Evolutionary conservation across 2,888 invertebrate genomes (phyloP), one percentile per base, ranked within the genome.

Genomic region (Drosophila picticornis): DNA sequence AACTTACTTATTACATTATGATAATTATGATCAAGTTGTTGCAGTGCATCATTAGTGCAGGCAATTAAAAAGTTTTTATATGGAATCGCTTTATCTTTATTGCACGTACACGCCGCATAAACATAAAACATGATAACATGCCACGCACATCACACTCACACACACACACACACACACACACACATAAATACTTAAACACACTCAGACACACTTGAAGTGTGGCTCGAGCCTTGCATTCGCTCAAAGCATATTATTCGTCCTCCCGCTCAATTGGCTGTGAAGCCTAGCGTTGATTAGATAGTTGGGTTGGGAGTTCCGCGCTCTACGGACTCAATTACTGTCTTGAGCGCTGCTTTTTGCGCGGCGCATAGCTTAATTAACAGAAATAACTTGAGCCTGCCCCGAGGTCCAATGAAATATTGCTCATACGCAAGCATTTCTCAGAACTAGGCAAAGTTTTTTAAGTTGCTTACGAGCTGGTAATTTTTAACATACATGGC

Each of bases 31-130:
- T 88, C 90, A 86, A 83, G 90, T 90, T 88, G 78, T 84, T 90
- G 88, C 87, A 90, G 83, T 88, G 90, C 88, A 90, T 88, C 90
- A 88, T 90, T 88, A 88, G 90, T 88, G 89, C 90, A 83, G 87
- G 89, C 88, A 88, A 88, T 88, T 88, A 90, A 89, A 88, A 88
- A 88, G 84, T 88, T 88, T 86, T 88, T 88, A 80, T 87, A 79
- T 55, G 77, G 75, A 88, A 87, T 79, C 87, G 81, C 80, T 88
- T 88, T 88, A 88, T 88, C 87, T 88, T 88, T 88, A 88, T 88
- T 87, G 80, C 87, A 76, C 80, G 82, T 80, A 86, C 82, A 84
- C 72, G 84, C 74, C 73, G 77, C 72, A 87, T 81, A 84, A 87
- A 80, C 87, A 88, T 88, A 81, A 88, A 87, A 83, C 73, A 86